These are phyloP conservation scores for Cetoscarus ocellatus DNA, from an alignment of 2,797 vertebrate species.

Conservation along the genomic window DNA sequence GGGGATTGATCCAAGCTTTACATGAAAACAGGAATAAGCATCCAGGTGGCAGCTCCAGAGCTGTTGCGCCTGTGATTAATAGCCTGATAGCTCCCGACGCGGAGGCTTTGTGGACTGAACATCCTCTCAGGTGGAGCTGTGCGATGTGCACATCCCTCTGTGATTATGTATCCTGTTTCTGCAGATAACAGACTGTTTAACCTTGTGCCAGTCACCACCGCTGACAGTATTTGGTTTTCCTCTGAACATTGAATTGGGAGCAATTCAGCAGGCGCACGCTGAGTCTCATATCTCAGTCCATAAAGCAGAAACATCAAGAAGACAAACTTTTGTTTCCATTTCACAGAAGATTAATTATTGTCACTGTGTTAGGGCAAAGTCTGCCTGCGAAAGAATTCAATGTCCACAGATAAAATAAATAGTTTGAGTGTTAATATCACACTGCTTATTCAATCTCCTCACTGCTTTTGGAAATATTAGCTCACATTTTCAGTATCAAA, in stretches of 20 bases:
- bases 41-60: conserved; percentile 26
- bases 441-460: conserved; percentile 24
- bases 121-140: conserved; percentile 34
- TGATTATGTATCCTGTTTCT: conserved; percentile 55
- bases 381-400: conserved; percentile 43
- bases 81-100: conserved; percentile 50
- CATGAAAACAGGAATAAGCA: conserved; percentile 37
- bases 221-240: conserved; percentile 54
- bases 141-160: conserved; percentile 39
- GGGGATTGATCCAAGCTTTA: conserved; percentile 16
- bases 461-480: conserved; percentile 15
- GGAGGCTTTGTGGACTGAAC: conserved; percentile 33
- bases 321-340: conserved; percentile 67
- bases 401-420: conserved; percentile 47
- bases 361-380: conserved; percentile 17
- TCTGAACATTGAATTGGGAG: conserved; percentile 59
- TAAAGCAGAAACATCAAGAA: conserved; percentile 54
- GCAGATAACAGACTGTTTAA: conserved; percentile 75
- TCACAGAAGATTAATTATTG: conserved; percentile 69
- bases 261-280: conserved; percentile 28
- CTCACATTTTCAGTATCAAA: conserved; percentile 7
- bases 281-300: conserved; percentile 61
- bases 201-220: conserved; percentile 70
- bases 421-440: conserved; percentile 35
- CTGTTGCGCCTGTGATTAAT: conserved; percentile 64